Percentiles rank a stretch among this genome's conserved stretches.
Evolutionary conservation across 1,140 invertebrate species (phyloP).

Genomic region (Metaphire vulgaris): DNA sequence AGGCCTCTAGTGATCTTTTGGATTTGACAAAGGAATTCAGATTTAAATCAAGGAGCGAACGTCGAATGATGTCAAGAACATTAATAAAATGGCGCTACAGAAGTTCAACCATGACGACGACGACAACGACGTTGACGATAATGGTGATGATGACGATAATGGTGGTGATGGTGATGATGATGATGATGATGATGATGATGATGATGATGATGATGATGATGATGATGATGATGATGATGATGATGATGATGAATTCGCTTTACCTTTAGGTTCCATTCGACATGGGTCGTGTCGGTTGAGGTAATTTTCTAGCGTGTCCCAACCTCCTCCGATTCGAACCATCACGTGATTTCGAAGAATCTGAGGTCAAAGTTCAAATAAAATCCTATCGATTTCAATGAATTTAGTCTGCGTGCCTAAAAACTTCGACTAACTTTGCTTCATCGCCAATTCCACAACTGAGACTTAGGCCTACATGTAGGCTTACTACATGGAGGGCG

Average conservation of each 20-base stretch:
- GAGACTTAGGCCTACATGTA: too few relatives aligned
- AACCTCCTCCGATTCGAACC: constrained; percentile 93
- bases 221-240: neutral
- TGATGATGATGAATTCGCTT: neutral
- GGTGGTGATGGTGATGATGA: neutral
- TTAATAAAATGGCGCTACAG: too few relatives aligned
- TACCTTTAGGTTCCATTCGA: constrained; percentile 58
- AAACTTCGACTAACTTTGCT: too few relatives aligned
- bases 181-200: neutral
- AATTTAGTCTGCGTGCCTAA: neutral
- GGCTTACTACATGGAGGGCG: too few relatives aligned
- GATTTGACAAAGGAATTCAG: too few relatives aligned
- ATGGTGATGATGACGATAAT: neutral
- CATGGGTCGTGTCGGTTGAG: constrained; percentile 94
- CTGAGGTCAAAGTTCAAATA: constrained; percentile 54
- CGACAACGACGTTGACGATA: too few relatives aligned
- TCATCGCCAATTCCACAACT: too few relatives aligned
- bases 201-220: neutral
- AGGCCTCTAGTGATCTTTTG: too few relatives aligned
- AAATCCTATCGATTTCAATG: neutral
- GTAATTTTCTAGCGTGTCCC: constrained; percentile 93
- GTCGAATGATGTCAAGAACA: too few relatives aligned
- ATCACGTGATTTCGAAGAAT: constrained; percentile 93
- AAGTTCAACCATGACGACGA: too few relatives aligned
- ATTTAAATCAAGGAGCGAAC: too few relatives aligned